These are phyloP conservation scores for Amphipyra berbera DNA, from an alignment of 2,888 invertebrate genomes.

Conservation along the genomic window DNA sequence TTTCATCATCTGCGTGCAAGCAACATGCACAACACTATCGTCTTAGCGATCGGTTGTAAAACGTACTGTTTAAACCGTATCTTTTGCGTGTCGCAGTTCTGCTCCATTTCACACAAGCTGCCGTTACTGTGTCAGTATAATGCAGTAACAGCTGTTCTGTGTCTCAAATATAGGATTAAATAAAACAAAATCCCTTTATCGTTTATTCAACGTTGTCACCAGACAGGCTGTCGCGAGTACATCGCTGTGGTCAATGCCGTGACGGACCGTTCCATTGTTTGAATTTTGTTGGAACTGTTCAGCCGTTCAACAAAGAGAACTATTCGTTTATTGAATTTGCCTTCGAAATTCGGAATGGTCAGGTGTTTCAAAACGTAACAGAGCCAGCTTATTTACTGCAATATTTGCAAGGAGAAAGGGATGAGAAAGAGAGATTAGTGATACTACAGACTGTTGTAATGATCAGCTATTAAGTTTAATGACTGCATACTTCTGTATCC, in stretches of 20 bases:
- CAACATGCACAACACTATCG: slow-evolving; percentile 6
- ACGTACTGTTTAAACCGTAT: slow-evolving; percentile 22
- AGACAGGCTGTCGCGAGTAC: slow-evolving; percentile 63
- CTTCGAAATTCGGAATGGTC: slow-evolving; percentile 25
- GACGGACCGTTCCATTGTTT: slow-evolving; percentile 66
- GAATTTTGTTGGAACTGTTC: slow-evolving; percentile 56
- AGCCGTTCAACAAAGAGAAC: slow-evolving; percentile 53
- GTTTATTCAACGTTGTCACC: slow-evolving; percentile 57
- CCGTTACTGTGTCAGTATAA: slow-evolving; percentile 29
- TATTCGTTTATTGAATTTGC: slow-evolving; percentile 41
- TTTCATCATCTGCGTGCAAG: slow-evolving; percentile 24
- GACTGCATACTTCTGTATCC: too few relatives aligned
- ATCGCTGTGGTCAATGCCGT: slow-evolving; percentile 67
- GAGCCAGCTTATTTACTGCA: slow-evolving; percentile 1
- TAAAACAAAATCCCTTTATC: slow-evolving; percentile 26
- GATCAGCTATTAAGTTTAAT: too few relatives aligned
- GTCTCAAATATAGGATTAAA: slow-evolving; percentile 31
- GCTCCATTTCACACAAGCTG: slow-evolving; percentile 39
- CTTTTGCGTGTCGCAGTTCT: slow-evolving; percentile 31
- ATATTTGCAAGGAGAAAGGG: not conserved
- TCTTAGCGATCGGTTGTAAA: slow-evolving; percentile 18
- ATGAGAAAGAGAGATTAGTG: not conserved
- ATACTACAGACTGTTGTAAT: too few relatives aligned
- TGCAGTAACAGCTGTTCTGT: slow-evolving; percentile 40
- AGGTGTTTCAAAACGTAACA: slow-evolving; percentile 37